Evolutionary conservation across 92 coral and sea anemone genomes (phyloP).

Genomic region (Heliopora coerulea): DNA sequence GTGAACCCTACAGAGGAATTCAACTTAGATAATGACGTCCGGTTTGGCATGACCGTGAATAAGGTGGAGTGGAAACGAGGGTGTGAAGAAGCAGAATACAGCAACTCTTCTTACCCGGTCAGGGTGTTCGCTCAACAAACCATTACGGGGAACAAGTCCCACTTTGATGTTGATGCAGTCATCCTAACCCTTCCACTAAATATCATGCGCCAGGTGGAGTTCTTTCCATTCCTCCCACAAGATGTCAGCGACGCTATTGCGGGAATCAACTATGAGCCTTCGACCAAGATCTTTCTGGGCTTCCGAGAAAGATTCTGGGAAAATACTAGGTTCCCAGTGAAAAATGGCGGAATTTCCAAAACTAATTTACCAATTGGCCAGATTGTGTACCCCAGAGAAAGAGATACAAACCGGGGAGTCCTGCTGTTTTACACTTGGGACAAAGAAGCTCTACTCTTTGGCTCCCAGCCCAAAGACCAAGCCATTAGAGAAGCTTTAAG

Average conservation of each 20-base stretch:
- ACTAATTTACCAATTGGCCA: conserved; percentile 60
- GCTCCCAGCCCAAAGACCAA: conserved; percentile 46
- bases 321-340: conserved; percentile 14
- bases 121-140: conserved; percentile 25
- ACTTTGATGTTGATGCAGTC: conserved; percentile 53
- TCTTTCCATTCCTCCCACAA: conserved; percentile 44
- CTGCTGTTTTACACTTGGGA: conserved; percentile 61
- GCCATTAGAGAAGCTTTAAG: conserved; percentile 53
- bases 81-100: background rate
- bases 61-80: conserved; percentile 20
- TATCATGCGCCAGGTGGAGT: conserved; percentile 55
- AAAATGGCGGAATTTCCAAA: conserved; percentile 54
- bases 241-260: conserved; percentile 46
- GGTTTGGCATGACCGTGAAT: conserved; percentile 17
- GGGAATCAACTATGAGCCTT: conserved; percentile 41
- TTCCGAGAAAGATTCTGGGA: conserved; percentile 52
- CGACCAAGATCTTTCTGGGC: conserved; percentile 50
- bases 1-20: background rate
- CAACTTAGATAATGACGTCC: conserved; percentile 12
- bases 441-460: conserved; percentile 54
- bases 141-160: conserved; percentile 22
- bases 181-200: conserved; percentile 51
- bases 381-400: conserved; percentile 45
- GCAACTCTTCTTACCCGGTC: conserved; percentile 12
- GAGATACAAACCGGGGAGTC: conserved; percentile 41